Conservation (phyloP, 2,113 vertebrate genomes). For the Kryptolebias marmoratus region DNA sequence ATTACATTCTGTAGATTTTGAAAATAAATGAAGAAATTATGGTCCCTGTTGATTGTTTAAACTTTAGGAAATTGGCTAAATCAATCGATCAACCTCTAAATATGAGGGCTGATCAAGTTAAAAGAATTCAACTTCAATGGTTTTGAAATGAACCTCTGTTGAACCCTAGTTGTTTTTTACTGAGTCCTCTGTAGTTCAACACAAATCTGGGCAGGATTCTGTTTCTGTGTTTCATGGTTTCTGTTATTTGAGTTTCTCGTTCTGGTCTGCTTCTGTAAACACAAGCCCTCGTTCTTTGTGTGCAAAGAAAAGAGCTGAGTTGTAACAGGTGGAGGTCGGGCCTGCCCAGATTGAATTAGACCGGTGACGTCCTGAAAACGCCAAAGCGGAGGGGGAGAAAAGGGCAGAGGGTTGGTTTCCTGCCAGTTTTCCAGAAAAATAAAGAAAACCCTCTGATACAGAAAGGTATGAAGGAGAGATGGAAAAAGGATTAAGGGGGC, state of each 20-base stretch:
- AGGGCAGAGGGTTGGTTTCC: constrained; percentile 21
- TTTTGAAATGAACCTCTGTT: constrained; percentile 23
- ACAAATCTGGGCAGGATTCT: no score
- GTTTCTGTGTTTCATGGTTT: no score
- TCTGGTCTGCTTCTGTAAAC: constrained; percentile 15
- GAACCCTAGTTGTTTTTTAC: no score
- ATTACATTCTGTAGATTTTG: no score
- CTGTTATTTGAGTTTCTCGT: not conserved
- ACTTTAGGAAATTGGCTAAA: no score
- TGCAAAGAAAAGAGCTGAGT: constrained; percentile 47
- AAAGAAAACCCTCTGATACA: constrained; percentile 1
- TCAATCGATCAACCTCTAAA: no score
- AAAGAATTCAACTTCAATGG: not conserved
- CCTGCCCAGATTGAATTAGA: constrained; percentile 49
- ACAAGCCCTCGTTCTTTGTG: constrained; percentile 44
- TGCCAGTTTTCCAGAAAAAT: constrained; percentile 14
- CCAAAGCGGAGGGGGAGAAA: constrained; percentile 14
- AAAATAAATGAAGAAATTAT: no score
- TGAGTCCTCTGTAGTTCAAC: no score
- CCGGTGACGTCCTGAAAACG: constrained; percentile 35
- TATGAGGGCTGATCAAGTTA: not conserved
- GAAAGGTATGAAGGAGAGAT: constrained; percentile 1
- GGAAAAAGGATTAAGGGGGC: constrained; percentile 16
- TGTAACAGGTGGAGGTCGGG: constrained; percentile 44
- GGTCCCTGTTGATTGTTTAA: no score